phyloP scores from a whole-genome alignment of 2,797 vertebrate genomes.

The Gobio occitaniae region DNA sequence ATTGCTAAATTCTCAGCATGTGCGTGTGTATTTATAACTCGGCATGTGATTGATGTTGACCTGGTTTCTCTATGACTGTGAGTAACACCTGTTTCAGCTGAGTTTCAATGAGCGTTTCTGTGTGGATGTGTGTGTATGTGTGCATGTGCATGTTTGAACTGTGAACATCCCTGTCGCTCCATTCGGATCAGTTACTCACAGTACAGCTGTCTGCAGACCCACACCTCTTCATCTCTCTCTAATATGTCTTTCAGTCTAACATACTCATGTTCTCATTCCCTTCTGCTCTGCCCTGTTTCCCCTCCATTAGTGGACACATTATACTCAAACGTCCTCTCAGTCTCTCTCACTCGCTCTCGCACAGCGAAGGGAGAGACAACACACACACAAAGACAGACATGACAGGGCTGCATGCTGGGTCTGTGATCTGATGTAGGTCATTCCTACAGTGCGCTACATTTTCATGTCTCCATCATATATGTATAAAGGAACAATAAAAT shows the following conservation, averaged over 20 bases:
- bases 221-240: slow-evolving; percentile 1
- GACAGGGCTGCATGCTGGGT: slow-evolving; percentile 9
- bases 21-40: slow-evolving; percentile 46
- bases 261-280: slow-evolving; percentile 39
- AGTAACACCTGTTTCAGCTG: slow-evolving; percentile 47
- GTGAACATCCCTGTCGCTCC: slow-evolving; percentile 5
- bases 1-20: slow-evolving; percentile 40
- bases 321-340: slow-evolving; percentile 17
- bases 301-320: slow-evolving; percentile 39
- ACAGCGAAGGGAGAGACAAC: neutral
- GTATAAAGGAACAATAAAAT: neutral
- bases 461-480: neutral
- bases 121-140: neutral
- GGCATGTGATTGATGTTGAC: slow-evolving; percentile 39
- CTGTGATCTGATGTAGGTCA: slow-evolving; percentile 35
- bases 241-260: slow-evolving; percentile 33
- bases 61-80: slow-evolving; percentile 39
- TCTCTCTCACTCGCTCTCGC: slow-evolving; percentile 8
- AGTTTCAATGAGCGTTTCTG: slow-evolving; percentile 19
- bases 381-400: neutral
- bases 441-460: neutral
- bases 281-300: slow-evolving; percentile 39
- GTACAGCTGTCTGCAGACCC: slow-evolving; percentile 41
- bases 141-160: slow-evolving; percentile 4
- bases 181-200: slow-evolving; percentile 42